Percentiles rank a stretch among this genome's conserved stretches.
These are phyloP conservation scores for Phymatocera aterrima DNA, from an alignment of 2,888 invertebrate species.

Conservation along the genomic window DNA sequence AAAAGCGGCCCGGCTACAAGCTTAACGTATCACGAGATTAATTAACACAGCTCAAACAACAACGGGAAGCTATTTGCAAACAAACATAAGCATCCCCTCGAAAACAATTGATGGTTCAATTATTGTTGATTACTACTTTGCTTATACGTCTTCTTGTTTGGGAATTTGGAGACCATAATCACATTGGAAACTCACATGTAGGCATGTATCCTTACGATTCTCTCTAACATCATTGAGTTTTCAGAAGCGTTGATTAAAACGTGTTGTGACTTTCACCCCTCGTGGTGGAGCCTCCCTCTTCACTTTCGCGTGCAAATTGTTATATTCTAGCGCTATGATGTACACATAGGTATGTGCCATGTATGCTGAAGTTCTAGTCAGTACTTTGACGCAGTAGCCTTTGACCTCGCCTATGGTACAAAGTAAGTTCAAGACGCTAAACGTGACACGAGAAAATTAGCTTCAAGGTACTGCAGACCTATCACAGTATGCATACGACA, in stretches of 20 bases:
- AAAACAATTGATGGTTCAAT: neutral
- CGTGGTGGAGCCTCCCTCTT: neutral
- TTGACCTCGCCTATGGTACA: slow-evolving; percentile 16
- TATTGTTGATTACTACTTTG: neutral
- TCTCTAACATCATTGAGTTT: neutral
- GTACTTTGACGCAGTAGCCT: slow-evolving; percentile 18
- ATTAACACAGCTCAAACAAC: neutral
- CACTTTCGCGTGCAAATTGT: neutral
- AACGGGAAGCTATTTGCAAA: neutral
- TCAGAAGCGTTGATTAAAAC: neutral
- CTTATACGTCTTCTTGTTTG: neutral
- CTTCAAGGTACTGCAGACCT: neutral
- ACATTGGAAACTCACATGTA: neutral
- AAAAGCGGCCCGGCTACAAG: neutral
- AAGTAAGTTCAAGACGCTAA: neutral
- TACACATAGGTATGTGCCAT: neutral
- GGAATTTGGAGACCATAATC: too few relatives aligned
- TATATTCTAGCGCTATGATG: neutral
- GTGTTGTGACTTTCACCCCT: neutral
- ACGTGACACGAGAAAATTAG: neutral
- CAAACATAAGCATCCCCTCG: neutral
- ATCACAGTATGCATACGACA: too few relatives aligned
- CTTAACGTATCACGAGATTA: neutral
- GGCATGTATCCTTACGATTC: neutral
- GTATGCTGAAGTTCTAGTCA: neutral